Conservation (phyloP, 2,888 invertebrate species). For the Oxytorus armatus region DNA sequence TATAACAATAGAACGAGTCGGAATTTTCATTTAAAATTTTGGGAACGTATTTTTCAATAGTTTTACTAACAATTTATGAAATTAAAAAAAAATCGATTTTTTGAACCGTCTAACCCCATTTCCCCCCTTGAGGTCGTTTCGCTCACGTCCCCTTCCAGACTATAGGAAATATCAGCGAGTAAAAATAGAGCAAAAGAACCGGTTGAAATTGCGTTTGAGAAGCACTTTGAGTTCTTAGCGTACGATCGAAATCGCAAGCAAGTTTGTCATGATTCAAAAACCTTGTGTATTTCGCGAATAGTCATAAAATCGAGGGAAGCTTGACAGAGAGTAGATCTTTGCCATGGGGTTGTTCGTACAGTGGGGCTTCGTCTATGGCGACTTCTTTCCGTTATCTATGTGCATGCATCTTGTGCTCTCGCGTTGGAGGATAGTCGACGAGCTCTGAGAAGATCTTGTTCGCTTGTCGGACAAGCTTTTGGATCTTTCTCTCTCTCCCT, state of each 20-base stretch:
- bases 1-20: no score
- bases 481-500: no score
- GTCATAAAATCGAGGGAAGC: conserved; percentile 9
- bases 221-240: conserved; percentile 1
- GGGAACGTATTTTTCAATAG: no score
- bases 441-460: conserved; percentile 45
- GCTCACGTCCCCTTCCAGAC: no score
- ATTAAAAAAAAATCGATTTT: no score
- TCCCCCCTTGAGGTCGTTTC: no score
- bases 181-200: conserved; percentile 10
- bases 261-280: conserved; percentile 35
- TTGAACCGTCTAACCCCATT: no score
- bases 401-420: conserved; percentile 43
- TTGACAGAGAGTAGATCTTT: neutral
- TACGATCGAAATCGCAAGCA: conserved; percentile 36
- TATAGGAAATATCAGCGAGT: conserved; percentile 1
- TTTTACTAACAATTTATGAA: no score
- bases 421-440: conserved; percentile 42
- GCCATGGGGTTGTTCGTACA: neutral
- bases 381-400: conserved; percentile 20
- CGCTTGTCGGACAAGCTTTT: conserved; percentile 50
- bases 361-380: neutral
- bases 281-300: conserved; percentile 1
- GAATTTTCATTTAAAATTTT: no score
- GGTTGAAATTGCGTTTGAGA: conserved; percentile 20